These are phyloP conservation scores for Eupithecia insigniata DNA, from an alignment of 2,888 invertebrate genomes.

Conservation along the genomic window DNA sequence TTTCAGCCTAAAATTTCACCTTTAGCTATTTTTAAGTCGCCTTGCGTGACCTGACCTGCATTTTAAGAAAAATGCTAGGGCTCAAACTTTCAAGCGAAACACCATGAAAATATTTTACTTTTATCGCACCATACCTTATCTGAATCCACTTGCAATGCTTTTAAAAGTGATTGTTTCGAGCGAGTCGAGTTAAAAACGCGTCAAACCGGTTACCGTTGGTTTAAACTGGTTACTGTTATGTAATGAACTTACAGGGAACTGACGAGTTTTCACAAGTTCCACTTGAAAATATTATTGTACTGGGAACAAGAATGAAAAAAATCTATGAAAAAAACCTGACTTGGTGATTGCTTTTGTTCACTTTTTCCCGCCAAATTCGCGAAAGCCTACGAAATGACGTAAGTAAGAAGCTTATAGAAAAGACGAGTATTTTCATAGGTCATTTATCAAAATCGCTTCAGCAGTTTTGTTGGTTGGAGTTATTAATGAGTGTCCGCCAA, in stretches of 20 bases:
- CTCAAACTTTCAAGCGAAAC: not conserved
- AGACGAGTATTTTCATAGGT: too few species aligned
- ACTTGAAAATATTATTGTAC: not conserved
- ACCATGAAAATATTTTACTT: not conserved
- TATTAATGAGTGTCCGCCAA: too few species aligned
- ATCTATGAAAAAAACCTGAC: not conserved
- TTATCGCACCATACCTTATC: not conserved
- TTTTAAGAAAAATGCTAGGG: not conserved
- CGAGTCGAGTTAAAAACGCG: conserved; percentile 1
- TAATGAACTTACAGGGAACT: not conserved
- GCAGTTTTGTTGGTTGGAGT: too few species aligned
- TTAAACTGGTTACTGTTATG: not conserved
- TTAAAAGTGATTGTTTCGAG: not conserved
- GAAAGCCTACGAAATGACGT: not conserved
- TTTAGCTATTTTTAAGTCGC: not conserved
- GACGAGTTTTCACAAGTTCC: not conserved
- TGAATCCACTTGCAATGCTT: not conserved
- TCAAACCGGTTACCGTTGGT: not conserved
- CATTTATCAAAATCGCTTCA: too few species aligned
- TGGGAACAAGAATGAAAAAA: not conserved
- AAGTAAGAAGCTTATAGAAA: too few species aligned
- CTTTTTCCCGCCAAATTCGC: not conserved
- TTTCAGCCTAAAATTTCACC: not conserved
- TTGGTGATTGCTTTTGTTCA: not conserved
- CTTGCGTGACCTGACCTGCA: not conserved